Conservation (phyloP, 1,140 invertebrate species). For the Rhynchophorus ferrugineus region DNA sequence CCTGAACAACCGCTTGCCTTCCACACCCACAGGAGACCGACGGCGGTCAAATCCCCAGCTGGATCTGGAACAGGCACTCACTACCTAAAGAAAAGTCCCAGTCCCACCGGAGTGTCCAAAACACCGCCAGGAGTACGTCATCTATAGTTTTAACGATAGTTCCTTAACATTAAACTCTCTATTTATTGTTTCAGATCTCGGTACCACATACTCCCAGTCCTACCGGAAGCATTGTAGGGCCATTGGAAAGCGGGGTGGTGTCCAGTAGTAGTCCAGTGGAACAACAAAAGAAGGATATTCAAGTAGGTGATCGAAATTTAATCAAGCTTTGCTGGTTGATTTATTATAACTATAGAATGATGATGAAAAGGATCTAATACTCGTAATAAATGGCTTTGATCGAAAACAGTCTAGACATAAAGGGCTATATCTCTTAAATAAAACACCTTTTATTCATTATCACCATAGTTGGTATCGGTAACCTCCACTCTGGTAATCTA, state of each 20-base stretch:
- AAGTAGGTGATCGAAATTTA: conserved; percentile 42
- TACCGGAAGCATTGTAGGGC: conserved; percentile 33
- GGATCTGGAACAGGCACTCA: conserved; percentile 58
- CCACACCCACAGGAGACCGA: conserved; percentile 53
- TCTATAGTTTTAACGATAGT: not conserved
- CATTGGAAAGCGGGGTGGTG: conserved; percentile 39
- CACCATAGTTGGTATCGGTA: too few species aligned
- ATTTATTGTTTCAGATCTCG: conserved; percentile 31
- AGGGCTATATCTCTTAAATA: too few species aligned
- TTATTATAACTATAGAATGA: too few species aligned
- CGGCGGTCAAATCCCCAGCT: conserved; percentile 56
- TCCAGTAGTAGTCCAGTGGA: conserved; percentile 31
- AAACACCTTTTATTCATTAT: too few species aligned
- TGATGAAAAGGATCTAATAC: too few species aligned
- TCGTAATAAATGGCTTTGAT: too few species aligned
- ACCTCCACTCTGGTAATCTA: too few species aligned
- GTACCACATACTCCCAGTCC: conserved; percentile 38
- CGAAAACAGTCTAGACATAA: too few species aligned
- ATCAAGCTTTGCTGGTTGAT: too few species aligned
- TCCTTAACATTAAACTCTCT: not conserved
- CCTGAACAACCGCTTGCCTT: conserved; percentile 53
- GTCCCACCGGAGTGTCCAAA: conserved; percentile 59
- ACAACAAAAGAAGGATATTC: conserved; percentile 38
- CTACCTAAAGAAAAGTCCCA: conserved; percentile 82
- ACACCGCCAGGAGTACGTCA: conserved; percentile 42